Evolutionary conservation across 2,797 vertebrate genomes (phyloP).

Genomic region (Meda fulgida): DNA sequence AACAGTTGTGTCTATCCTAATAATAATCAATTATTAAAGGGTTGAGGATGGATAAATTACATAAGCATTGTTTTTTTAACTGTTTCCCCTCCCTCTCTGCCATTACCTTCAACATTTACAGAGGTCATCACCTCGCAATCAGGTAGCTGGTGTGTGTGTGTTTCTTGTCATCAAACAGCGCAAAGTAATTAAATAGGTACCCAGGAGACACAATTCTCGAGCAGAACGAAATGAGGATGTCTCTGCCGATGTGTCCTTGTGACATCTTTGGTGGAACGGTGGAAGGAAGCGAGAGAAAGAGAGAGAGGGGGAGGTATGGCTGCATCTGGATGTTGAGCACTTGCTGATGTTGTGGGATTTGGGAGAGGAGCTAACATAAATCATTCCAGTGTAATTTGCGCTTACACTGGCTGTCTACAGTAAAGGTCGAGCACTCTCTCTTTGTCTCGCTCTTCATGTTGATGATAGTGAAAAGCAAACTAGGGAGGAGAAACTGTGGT

Average conservation of each 20-base stretch:
- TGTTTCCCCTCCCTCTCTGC: constrained; percentile 1
- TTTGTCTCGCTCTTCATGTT: constrained; percentile 29
- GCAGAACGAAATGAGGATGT: constrained; percentile 40
- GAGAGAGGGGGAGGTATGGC: background rate
- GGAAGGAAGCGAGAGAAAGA: background rate
- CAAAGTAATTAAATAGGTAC: constrained; percentile 36
- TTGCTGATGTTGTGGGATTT: constrained; percentile 56
- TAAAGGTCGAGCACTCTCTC: constrained; percentile 47
- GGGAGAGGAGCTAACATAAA: constrained; percentile 58
- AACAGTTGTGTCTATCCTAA: background rate
- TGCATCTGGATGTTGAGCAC: constrained; percentile 33
- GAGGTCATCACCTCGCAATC: constrained; percentile 17
- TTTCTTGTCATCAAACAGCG: constrained; percentile 29
- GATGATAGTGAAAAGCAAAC: constrained; percentile 23
- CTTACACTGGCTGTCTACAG: constrained; percentile 50
- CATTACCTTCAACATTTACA: constrained; percentile 19
- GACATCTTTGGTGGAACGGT: constrained; percentile 9
- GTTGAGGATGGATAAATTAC: constrained; percentile 10
- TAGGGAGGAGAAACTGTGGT: constrained; percentile 20
- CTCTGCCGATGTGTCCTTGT: constrained; percentile 17
- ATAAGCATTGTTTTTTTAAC: constrained; percentile 8
- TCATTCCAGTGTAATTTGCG: constrained; percentile 56
- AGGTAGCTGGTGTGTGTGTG: constrained; percentile 4
- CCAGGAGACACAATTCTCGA: constrained; percentile 15
- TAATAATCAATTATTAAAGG: background rate